Percentiles rank a stretch among this genome's conserved stretches.
Conservation (phyloP, 2,888 invertebrate species). For the Oxytorus armatus region DNA sequence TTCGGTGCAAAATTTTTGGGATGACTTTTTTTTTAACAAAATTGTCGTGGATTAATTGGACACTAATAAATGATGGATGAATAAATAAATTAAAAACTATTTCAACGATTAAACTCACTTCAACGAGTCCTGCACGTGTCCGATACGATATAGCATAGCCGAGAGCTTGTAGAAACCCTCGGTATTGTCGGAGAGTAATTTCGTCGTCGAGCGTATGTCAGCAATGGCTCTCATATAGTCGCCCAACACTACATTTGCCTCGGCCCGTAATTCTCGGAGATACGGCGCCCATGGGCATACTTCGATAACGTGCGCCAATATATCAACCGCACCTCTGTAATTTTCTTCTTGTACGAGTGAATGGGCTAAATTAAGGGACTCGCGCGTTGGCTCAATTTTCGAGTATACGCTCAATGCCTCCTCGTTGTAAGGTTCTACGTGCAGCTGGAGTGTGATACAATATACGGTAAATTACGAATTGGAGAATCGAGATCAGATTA, state of each 20-base stretch:
- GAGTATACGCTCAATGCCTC: slow-evolving; percentile 90
- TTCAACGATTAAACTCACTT: slow-evolving; percentile 86
- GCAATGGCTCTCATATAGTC: slow-evolving; percentile 94
- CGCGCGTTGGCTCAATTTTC: slow-evolving; percentile 88
- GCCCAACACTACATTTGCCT: slow-evolving; percentile 91
- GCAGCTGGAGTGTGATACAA: slow-evolving; percentile 85
- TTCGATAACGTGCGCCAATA: slow-evolving; percentile 90
- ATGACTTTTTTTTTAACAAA: background rate
- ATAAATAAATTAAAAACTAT: background rate
- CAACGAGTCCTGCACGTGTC: slow-evolving; percentile 95
- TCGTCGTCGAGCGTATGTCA: slow-evolving; percentile 95
- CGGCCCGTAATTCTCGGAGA: slow-evolving; percentile 93
- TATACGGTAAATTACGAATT: background rate
- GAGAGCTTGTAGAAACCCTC: slow-evolving; percentile 94
- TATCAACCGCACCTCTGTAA: slow-evolving; percentile 87
- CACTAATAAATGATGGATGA: too few relatives aligned
- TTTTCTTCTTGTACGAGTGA: slow-evolving; percentile 87
- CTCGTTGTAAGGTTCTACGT: slow-evolving; percentile 90
- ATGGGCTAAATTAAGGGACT: slow-evolving; percentile 88
- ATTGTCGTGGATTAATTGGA: too few relatives aligned
- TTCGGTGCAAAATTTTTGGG: too few relatives aligned
- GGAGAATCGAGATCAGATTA: background rate
- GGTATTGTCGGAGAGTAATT: slow-evolving; percentile 96
- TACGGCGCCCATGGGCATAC: slow-evolving; percentile 95
- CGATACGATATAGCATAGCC: slow-evolving; percentile 93